Evolutionary conservation across 2,113 vertebrate genomes (phyloP).

Genomic region (Campylomormyrus numenius): DNA sequence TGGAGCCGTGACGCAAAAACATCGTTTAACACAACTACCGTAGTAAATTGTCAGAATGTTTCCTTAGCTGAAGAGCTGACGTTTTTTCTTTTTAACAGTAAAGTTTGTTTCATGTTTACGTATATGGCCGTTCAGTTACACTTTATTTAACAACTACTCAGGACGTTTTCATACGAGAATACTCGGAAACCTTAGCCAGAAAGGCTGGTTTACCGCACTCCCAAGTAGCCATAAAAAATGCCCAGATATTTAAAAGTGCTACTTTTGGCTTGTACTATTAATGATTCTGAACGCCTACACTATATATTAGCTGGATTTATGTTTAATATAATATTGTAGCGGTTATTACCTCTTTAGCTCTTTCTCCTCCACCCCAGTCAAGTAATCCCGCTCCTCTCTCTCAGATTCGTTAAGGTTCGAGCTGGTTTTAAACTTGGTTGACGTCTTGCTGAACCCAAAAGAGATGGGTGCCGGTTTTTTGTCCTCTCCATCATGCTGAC

Average conservation of each 20-base stretch:
- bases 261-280: not conserved
- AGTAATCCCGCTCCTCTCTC: constrained; percentile 56
- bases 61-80: not conserved
- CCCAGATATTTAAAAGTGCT: not conserved
- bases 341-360: constrained; percentile 60
- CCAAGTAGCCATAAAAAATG: not conserved
- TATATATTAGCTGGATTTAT: not conserved
- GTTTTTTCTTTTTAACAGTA: not conserved
- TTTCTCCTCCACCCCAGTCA: constrained; percentile 59
- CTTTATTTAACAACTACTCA: not conserved
- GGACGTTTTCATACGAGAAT: not conserved
- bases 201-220: not conserved
- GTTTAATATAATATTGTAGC: not conserved
- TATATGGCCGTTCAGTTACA: not conserved
- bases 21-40: not conserved
- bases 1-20: not conserved
- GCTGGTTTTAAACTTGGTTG: constrained; percentile 49
- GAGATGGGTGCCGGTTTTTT: constrained; percentile 55
- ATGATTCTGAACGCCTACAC: not conserved
- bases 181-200: not conserved
- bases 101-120: not conserved
- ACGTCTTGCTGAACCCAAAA: constrained; percentile 69
- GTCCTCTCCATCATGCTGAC: constrained; percentile 30
- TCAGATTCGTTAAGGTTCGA: constrained; percentile 3
- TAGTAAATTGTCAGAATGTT: not conserved